Evolutionary conservation across 1,140 invertebrate genomes (phyloP).

Genomic region (Nomia melanderi): DNA sequence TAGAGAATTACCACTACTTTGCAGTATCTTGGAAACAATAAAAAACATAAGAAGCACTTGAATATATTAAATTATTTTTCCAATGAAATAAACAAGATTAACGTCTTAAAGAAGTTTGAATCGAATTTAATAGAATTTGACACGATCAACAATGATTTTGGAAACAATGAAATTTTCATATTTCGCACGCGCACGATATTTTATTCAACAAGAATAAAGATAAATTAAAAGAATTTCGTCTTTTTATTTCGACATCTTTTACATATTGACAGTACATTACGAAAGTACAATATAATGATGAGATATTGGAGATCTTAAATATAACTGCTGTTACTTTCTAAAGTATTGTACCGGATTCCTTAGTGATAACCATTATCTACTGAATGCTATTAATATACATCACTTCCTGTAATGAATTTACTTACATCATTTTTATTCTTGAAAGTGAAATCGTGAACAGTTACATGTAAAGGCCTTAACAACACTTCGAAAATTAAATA

Average conservation of each 20-base stretch:
- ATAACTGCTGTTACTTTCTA: constrained; percentile 48
- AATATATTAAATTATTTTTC: constrained; percentile 28
- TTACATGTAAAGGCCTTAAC: constrained; percentile 60
- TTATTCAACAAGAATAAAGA: constrained; percentile 44
- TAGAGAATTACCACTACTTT: constrained; percentile 74
- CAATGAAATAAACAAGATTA: not conserved
- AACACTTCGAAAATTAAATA: constrained; percentile 44
- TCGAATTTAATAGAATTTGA: too few relatives aligned
- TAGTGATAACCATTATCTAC: constrained; percentile 49
- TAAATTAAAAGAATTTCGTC: constrained; percentile 66
- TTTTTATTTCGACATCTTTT: constrained; percentile 71
- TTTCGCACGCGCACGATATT: not conserved
- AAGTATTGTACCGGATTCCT: constrained; percentile 49
- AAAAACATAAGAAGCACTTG: constrained; percentile 67
- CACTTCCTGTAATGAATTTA: constrained; percentile 57
- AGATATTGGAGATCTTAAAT: constrained; percentile 55
- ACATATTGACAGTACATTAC: constrained; percentile 72
- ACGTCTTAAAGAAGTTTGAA: too few relatives aligned
- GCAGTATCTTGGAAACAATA: constrained; percentile 74
- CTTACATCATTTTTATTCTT: constrained; percentile 52
- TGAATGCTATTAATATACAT: constrained; percentile 67
- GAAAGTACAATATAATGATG: constrained; percentile 73
- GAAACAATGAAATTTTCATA: constrained; percentile 11
- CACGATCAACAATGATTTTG: too few relatives aligned
- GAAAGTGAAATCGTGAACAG: constrained; percentile 48